Conservation (phyloP, 2,113 vertebrate species). For the Camelus bactrianus region DNA sequence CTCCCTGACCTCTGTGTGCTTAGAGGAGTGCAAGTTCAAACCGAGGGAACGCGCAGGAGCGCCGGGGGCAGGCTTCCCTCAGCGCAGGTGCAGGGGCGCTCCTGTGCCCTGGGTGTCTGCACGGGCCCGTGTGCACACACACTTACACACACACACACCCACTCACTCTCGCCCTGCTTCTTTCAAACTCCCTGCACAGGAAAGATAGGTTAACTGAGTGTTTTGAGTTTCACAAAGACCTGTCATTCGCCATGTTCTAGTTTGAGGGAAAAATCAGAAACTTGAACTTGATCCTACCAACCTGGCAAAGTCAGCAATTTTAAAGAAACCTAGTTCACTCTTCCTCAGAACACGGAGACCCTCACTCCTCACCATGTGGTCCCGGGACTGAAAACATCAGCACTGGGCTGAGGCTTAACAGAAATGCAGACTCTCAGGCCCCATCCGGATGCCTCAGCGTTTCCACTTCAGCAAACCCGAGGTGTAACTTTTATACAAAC, state of each 20-base stretch:
- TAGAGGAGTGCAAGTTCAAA: slow-evolving; percentile 55
- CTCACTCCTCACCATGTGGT: not conserved
- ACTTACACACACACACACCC: accelerated
- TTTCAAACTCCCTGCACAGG: not conserved
- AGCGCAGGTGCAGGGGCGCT: too few relatives aligned
- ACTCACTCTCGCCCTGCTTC: not conserved
- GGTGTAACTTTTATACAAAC: not conserved
- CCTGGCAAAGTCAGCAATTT: not conserved
- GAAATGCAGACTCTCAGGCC: not conserved
- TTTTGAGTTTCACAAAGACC: not conserved
- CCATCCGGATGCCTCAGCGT: not conserved
- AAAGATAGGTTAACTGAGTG: not conserved
- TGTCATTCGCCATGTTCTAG: not conserved
- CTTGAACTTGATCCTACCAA: not conserved
- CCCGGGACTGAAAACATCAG: not conserved
- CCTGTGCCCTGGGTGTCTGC: too few relatives aligned
- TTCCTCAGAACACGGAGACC: too few relatives aligned
- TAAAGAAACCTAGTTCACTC: not conserved
- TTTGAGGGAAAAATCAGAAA: not conserved
- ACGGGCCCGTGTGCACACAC: not conserved
- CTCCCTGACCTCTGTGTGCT: slow-evolving; percentile 32
- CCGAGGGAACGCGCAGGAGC: not conserved
- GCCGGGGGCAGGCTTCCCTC: not conserved
- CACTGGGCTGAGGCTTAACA: not conserved
- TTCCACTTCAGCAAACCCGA: not conserved